Conservation (phyloP, 2,888 invertebrate genomes). For the Synanthedon vespiformis region DNA sequence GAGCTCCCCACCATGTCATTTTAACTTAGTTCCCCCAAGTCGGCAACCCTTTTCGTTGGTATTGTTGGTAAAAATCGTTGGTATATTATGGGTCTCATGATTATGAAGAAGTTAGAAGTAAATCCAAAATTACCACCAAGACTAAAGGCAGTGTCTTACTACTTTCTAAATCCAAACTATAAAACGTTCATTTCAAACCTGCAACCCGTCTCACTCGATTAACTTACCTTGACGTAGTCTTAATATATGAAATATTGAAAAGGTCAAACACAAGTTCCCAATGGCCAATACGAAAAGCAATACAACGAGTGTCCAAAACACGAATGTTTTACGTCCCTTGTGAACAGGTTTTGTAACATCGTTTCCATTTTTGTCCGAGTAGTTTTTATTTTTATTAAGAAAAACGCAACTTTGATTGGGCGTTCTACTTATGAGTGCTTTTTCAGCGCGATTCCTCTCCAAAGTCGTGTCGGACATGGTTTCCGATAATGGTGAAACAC, state of each 20-base stretch:
- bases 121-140: too few relatives aligned
- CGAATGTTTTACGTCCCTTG: constrained; percentile 73
- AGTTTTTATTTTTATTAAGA: constrained; percentile 39
- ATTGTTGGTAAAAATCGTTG: too few relatives aligned
- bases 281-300: constrained; percentile 79
- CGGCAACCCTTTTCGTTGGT: too few relatives aligned
- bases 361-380: constrained; percentile 60
- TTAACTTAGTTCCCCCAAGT: too few relatives aligned
- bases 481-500: constrained; percentile 52
- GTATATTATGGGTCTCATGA: too few relatives aligned
- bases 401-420: constrained; percentile 41
- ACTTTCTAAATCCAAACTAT: too few relatives aligned
- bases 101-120: too few relatives aligned
- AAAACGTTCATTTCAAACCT: too few relatives aligned
- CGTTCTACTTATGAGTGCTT: constrained; percentile 49
- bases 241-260: constrained; percentile 84
- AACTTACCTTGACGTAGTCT: constrained; percentile 75
- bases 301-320: constrained; percentile 83
- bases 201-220: too few relatives aligned
- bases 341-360: constrained; percentile 46
- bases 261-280: constrained; percentile 83
- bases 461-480: constrained; percentile 52
- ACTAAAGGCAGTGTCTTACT: too few relatives aligned
- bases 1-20: too few relatives aligned
- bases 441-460: constrained; percentile 51